Conservation (phyloP, 2,113 vertebrate species). For the Phylloscopus whistleri region DNA sequence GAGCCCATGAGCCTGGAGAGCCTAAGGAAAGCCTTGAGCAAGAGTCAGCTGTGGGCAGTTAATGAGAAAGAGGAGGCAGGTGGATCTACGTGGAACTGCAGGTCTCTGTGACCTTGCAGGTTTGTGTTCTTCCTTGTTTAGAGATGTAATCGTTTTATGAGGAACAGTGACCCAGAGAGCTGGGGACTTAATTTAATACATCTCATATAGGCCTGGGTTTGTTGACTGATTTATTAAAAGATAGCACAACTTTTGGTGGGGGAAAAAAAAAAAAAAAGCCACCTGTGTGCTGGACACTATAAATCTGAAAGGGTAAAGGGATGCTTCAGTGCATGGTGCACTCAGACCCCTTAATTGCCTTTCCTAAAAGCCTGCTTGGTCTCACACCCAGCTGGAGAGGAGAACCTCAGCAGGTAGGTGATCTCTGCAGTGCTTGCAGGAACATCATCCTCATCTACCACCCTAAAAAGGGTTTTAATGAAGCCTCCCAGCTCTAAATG, state of each 20-base stretch:
- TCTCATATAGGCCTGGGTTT: not conserved
- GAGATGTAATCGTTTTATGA: conserved; percentile 3
- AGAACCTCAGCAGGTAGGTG: not conserved
- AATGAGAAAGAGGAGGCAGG: not conserved
- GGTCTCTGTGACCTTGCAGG: not conserved
- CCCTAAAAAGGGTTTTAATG: not conserved
- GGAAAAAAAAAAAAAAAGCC: not conserved
- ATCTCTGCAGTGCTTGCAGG: not conserved
- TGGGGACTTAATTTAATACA: not conserved
- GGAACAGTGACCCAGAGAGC: not conserved
- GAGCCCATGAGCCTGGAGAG: not conserved
- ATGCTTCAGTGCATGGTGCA: not conserved
- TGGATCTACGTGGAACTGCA: not conserved
- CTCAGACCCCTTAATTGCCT: not conserved
- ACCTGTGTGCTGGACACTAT: not conserved
- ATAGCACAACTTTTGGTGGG: not conserved
- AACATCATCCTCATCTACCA: not conserved
- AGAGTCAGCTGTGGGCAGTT: not conserved
- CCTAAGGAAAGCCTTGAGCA: not conserved
- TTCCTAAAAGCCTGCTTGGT: not conserved
- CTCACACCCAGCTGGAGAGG: not conserved
- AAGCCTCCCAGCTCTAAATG: not conserved
- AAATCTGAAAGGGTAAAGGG: not conserved
- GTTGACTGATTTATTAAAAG: conserved; percentile 11
- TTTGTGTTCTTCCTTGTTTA: not conserved